Evolutionary conservation across 2,797 vertebrate species (phyloP).

Genomic region (Varecia variegata): DNA sequence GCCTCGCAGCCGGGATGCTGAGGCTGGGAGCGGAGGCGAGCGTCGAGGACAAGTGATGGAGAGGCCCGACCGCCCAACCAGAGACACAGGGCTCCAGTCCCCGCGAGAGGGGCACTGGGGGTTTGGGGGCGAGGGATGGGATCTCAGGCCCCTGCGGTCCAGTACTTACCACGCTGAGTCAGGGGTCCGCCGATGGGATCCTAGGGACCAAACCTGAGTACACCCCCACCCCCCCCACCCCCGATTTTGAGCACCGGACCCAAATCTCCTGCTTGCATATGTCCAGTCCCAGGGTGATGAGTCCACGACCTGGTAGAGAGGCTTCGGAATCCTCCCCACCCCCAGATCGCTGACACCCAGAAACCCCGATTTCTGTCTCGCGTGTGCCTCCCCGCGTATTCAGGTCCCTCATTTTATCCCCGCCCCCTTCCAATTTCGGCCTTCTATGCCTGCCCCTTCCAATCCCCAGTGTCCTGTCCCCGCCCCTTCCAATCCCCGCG

Average conservation of each 20-base stretch:
- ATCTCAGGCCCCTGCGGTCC: neutral
- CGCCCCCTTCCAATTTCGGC: neutral
- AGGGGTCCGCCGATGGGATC: neutral
- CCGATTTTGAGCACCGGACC: neutral
- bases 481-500: constrained; percentile 13
- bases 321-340: neutral
- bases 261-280: neutral
- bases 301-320: neutral
- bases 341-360: neutral
- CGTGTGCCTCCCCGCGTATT: neutral
- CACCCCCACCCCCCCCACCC: neutral
- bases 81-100: neutral
- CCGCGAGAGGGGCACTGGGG: neutral
- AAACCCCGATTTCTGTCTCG: neutral
- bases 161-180: constrained; percentile 35
- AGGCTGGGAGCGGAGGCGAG: neutral
- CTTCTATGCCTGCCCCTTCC: no score
- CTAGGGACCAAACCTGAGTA: neutral
- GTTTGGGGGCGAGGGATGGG: neutral
- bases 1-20: constrained; percentile 32
- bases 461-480: neutral
- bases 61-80: neutral
- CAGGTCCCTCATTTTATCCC: neutral
- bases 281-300: neutral
- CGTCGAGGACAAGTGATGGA: constrained; percentile 1